Evolutionary conservation across 2,113 vertebrate genomes (phyloP), one percentile per base, ranked within the genome.

Genomic region (Heloderma charlesbogerti): DNA sequence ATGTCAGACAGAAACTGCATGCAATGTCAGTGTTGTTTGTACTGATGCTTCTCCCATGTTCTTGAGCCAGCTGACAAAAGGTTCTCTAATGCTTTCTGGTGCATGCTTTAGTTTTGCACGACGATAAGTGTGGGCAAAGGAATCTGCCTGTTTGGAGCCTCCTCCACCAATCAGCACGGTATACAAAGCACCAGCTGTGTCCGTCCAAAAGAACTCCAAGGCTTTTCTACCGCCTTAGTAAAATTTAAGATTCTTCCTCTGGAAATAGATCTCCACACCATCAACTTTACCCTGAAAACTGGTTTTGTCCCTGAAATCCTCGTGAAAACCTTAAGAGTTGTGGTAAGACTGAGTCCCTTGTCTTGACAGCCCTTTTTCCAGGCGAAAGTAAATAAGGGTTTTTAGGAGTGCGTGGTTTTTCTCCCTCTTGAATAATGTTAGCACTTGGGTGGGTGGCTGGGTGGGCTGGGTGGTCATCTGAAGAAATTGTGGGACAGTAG

Each of bases 261-360:
- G 95, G 97, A 99, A 86, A 37, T 96, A 0, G 99, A 98, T 3
- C 96, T 98, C 16, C 98, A 99, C 96, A 96, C 92, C 0, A 93
- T 99, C 94, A 98, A 94, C 94, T 99, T 99, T 57, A 98, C 98
- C 0, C 84, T 99, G 86, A 91, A 77, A 77, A 97, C 96, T 8
- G 15, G 1, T 0, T 0, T 54, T 0, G 92, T 93, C 40, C 93
- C 2, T 6, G 98, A 98, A 92, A 96, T 75, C 66, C 60, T 98
- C 7, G 91, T 98, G 48, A 99, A 98, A 97, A 98, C 94, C 8
- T 95, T 99, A 5, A 96, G 96, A n/a, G 98, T 99, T 0, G 96
- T 98, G 98, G 99, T 99, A 97, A 97, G 97, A 43, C 6, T 7
- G 6, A 34, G 3, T 6, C 8, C 16, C 83, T 66, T 0, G 4